Evolutionary conservation across 2,888 invertebrate genomes (phyloP).

Genomic region (Hartigia nigra): DNA sequence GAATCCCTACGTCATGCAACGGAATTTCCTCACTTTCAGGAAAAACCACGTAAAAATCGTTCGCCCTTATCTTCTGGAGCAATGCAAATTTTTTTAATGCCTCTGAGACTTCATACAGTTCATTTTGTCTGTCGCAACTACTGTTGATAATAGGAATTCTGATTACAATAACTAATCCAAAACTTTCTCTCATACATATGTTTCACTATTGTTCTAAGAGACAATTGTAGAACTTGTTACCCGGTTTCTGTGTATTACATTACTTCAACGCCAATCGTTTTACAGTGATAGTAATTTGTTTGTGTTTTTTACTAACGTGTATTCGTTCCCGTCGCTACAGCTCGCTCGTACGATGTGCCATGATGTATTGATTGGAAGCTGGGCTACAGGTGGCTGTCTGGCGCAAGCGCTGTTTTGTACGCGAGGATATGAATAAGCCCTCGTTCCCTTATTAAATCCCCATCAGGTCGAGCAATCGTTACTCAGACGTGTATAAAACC

Average conservation of each 20-base stretch:
- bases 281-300: background rate
- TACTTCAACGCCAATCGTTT: background rate
- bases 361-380: conserved; percentile 64
- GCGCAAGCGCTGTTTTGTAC: conserved; percentile 51
- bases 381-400: conserved; percentile 63
- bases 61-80: background rate
- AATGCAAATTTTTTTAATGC: background rate
- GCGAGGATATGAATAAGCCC: conserved; percentile 55
- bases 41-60: background rate
- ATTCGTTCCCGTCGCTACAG: background rate
- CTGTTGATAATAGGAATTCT: background rate
- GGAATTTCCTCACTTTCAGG: background rate
- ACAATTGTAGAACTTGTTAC: background rate
- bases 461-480: conserved; percentile 38
- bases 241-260: background rate
- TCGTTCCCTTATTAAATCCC: conserved; percentile 56
- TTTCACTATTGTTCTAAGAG: background rate
- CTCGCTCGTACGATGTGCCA: conserved; percentile 45
- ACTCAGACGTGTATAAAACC: background rate
- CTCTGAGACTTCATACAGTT: background rate
- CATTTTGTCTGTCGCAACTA: background rate
- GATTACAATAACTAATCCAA: background rate
- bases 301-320: background rate
- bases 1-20: background rate
- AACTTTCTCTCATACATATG: background rate